phyloP scores from a whole-genome alignment of 2,113 vertebrate genomes.

The Regulus satrapa region DNA sequence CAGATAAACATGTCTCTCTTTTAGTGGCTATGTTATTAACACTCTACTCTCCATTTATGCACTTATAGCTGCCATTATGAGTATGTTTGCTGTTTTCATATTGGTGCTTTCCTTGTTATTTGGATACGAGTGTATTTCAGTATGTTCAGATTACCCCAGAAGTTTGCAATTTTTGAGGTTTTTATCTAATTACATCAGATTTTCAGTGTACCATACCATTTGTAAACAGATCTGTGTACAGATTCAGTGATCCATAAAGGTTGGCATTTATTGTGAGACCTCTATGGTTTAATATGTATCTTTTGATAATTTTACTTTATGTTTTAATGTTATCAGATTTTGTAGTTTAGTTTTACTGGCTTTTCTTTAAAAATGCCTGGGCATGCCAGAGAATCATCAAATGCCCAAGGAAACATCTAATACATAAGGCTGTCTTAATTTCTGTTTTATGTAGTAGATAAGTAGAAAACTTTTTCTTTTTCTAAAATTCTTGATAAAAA shows the following conservation, averaged over 20 bases:
- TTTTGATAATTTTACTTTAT: background rate
- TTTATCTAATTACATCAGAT: background rate
- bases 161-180: background rate
- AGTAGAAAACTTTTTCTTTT: background rate
- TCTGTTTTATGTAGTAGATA: background rate
- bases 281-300: background rate
- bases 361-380: background rate
- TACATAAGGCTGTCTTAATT: background rate
- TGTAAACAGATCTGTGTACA: background rate
- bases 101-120: background rate
- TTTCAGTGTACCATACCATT: background rate
- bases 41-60: background rate
- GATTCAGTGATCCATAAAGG: background rate
- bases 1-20: background rate
- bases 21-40: background rate
- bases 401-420: background rate
- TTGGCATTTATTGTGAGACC: background rate
- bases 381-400: background rate
- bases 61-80: background rate
- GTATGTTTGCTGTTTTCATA: background rate
- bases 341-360: background rate
- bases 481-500: background rate
- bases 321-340: background rate
- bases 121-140: background rate
- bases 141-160: background rate